A percentile compares a stretch with the other conserved stretches of the same genome.
Evolutionary conservation across 1,140 invertebrate species (phyloP).

Genomic region (Scaptomyza hsui): DNA sequence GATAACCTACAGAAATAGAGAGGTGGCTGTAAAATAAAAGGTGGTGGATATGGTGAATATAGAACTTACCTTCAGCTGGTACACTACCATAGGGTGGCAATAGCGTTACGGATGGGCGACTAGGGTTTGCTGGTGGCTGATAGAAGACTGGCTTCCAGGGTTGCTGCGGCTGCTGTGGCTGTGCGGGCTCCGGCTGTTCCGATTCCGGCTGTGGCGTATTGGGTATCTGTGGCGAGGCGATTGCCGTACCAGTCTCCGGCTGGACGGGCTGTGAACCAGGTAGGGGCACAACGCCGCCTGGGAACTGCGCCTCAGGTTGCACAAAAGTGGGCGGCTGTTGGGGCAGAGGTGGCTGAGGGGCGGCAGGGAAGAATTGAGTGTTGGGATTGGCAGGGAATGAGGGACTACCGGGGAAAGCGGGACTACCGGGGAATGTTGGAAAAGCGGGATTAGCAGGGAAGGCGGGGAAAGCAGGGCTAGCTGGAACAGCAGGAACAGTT

Average conservation of each 20-base stretch:
- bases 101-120: constrained; percentile 69
- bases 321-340: constrained; percentile 72
- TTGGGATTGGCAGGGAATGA: constrained; percentile 63
- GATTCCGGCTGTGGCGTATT: constrained; percentile 36
- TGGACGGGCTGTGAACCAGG: constrained; percentile 60
- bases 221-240: constrained; percentile 76
- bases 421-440: constrained; percentile 22
- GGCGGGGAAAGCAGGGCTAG: constrained; percentile 30
- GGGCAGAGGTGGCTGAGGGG: constrained; percentile 65
- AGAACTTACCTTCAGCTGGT: constrained; percentile 66
- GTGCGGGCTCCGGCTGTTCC: constrained; percentile 41
- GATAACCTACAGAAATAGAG: constrained; percentile 56
- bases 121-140: constrained; percentile 52
- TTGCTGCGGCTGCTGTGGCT: constrained; percentile 44
- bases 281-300: constrained; percentile 61
- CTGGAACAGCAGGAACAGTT: background rate
- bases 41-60: background rate
- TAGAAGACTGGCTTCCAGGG: constrained; percentile 76
- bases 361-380: constrained; percentile 64
- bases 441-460: constrained; percentile 22
- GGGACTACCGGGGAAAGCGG: constrained; percentile 31
- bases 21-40: background rate
- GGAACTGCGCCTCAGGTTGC: constrained; percentile 68
- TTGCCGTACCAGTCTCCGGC: constrained; percentile 69
- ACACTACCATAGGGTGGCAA: constrained; percentile 72